phyloP scores from a whole-genome alignment of 2,888 invertebrate genomes.

The Dasysyrphus albostriatus region DNA sequence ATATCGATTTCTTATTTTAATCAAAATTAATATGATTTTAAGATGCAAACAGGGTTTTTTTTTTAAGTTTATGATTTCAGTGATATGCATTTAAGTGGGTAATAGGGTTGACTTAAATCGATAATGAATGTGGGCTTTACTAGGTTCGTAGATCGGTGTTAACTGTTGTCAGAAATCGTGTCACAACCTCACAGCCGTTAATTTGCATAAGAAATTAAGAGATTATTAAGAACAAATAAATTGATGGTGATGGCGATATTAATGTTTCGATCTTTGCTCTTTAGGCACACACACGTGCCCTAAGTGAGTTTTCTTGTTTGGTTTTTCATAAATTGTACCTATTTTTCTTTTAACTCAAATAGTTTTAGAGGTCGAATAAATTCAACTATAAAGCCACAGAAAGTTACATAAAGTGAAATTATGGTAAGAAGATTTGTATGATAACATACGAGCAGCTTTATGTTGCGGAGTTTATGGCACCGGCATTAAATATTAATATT shows the following conservation, averaged over 20 bases:
- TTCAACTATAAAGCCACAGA: no score
- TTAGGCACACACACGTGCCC: conserved; percentile 11
- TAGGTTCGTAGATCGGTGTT: conserved; percentile 34
- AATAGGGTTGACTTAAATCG: not conserved
- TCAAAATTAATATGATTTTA: conserved; percentile 39
- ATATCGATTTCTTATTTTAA: conserved; percentile 26
- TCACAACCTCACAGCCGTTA: not conserved
- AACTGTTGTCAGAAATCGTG: conserved; percentile 35
- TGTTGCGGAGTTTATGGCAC: no score
- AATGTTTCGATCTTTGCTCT: conserved; percentile 1
- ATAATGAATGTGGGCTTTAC: conserved; percentile 33
- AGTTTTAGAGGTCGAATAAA: no score
- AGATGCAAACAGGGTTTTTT: conserved; percentile 21
- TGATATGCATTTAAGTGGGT: not conserved
- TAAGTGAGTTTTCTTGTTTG: not conserved
- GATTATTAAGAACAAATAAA: not conserved
- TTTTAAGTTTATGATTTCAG: not conserved
- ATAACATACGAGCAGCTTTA: no score
- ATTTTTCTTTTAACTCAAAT: no score
- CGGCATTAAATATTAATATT: no score
- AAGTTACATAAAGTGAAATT: no score
- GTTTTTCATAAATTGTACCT: no score
- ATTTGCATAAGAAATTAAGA: conserved; percentile 41
- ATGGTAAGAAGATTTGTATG: no score
- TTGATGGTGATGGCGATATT: not conserved